Evolutionary conservation across 1,140 invertebrate species (phyloP), one percentile per base, ranked within the genome.

Genomic region (Calosoma granatense): DNA sequence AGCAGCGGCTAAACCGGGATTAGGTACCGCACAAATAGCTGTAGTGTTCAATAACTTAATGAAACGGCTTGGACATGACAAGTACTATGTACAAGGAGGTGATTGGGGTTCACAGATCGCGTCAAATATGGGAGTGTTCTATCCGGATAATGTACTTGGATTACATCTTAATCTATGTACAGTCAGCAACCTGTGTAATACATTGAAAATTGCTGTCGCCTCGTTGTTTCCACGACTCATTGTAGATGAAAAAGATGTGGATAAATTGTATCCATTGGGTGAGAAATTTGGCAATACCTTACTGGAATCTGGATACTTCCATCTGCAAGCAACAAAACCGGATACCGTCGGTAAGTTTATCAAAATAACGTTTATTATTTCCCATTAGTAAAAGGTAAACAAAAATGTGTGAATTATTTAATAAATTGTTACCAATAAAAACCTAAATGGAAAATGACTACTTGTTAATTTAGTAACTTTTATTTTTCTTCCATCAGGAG

Each of bases 241-340:
- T 1, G 71, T 82, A 2, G 77, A 79, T 2, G 70, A 77, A 4
- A 71, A 80, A 63, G 66, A 81, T 39, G 63, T 73, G 2, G 67
- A 78, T 1, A 81, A 73, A 65, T 74, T 86, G 63, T 85, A 82
- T 66, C 85, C 87, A 0, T 30, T 85, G 2, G 69, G 67, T 0
- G 57, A 80, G 11, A 61, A 77, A 1, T 77, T 79, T 9, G 47
- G 55, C 1, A 56, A 56, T 43, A 1, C 87, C 0, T 9, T 90
- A 0, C 74, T 81, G 61, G 88, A 92, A 70, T 68, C 69, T 36
- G 92, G 90, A 12, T 94, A 94, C 62, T 63, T 87, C 17, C 88
- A 92, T 66, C 70, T 95, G 22, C 93, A 96, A 74, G 77, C 89
- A 1, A 92, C 90, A 0, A 95, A 94, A 71, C 94, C 94, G 9